Base-by-base conservation (phyloP, 2,113 vertebrate genomes). In the Bos javanicus region DNA sequence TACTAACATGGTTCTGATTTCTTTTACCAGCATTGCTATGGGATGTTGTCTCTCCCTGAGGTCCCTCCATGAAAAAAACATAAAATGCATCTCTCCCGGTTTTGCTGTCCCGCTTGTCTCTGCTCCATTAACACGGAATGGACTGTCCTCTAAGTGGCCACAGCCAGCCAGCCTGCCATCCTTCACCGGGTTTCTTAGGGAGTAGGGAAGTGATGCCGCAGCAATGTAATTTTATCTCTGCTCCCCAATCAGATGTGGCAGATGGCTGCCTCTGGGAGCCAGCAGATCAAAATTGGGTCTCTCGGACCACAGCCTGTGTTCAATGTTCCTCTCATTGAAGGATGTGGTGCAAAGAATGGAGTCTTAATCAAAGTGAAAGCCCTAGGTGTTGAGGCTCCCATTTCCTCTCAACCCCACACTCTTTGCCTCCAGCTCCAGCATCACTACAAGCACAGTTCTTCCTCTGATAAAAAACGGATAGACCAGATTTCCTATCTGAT, bases 201-300 rank as follows among this genome's bases (percentile, higher is more conserved):
- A 71, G 39, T 4, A 0, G 28, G 36, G 14, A 33, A 81, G 43
- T 39, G 48, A n/a, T 23, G 21, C 56, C 0, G 0, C n/a, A 80
- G 60, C 57, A 19, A 52, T 74, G 74, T 48, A 30, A 84, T 94
- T 48, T 86, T 33, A 21, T 87, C 90, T 82, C 71, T 80, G 48
- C 50, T 87, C 12, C n/a, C 80, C 76, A n/a, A 0, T 54, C 48
- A 80, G 54, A 57, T 26, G 52, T 10, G 67, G 85, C 96, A 97
- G 97, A 94, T 85, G 90, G 90, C 95, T 76, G 88, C 50, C 81
- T 30, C 54, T 16, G 36, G 62, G 74, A 96, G 64, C 6, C 81
- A 82, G 92, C 2, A 1, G 52, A 84, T 76, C 28, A 52, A 81
- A 87, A 60, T 3, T 7, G 46, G 87, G 67, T 93, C 74, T 90